Base-by-base conservation (phyloP, 2,797 vertebrate species). In the Trichosurus vulpecula region DNA sequence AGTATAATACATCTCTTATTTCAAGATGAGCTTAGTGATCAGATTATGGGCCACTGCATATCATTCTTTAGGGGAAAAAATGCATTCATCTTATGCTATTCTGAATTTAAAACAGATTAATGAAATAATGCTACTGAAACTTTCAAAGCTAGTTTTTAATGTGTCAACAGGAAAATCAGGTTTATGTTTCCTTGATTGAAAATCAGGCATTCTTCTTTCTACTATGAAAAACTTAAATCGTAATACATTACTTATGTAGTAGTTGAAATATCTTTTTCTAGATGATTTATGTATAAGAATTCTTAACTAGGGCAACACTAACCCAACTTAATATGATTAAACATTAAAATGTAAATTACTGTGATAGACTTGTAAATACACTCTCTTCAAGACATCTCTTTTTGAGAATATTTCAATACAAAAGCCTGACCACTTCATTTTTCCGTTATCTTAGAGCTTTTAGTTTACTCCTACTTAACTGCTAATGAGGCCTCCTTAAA, bases 131-230 rank as follows among this genome's bases (percentile, higher is more conserved):
- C 47, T 41, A 57, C 61, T 9, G 51, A 16, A 53, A 92, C 56
- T 61, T 96, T 66, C 87, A 89, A 95, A 94, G 74, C 35, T 53
- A 58, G 5, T 92, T 95, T 97, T 95, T 53, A 81, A 97, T 95
- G 52, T 74, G 47, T 90, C 92, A 96, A 53, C 90, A 93, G 41
- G 95, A 54, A 96, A 94, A 51, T 91, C 92, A 81, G 66, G 41
- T 95, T 94, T 96, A 27, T 95, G 8, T 74, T 91, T 94, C 93
- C 55, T 91, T 4, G 90, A 54, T 54, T 95, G 57, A 94, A 95
- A 95, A 92, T 93, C 58, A 87, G 90, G 30, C 58, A 54, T 96
- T 93, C 90, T 90, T 90, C 31, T 90, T 93, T 95, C 91, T 52
- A 74, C n/a, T 61, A 31, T 56, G 54, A 57, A 94, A 91, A 58